A percentile compares a stretch with the other conserved stretches of the same genome.
phyloP scores from a whole-genome alignment of 2,888 invertebrate species.

The Pecten maximus region DNA sequence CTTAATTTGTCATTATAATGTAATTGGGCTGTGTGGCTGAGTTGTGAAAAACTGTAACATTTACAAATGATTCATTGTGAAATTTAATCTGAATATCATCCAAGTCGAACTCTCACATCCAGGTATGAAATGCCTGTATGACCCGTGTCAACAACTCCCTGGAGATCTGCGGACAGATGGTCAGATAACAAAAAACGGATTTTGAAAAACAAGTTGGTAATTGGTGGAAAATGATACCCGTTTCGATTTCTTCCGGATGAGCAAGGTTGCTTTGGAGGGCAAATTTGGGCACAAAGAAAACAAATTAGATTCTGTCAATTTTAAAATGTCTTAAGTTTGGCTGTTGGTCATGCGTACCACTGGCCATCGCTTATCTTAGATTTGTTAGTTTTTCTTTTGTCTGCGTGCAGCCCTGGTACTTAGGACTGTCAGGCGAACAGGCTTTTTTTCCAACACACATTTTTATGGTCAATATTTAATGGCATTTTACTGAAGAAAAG shows the following conservation, averaged over 20 bases:
- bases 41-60: too few relatives aligned
- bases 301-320: slow-evolving; percentile 35
- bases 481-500: neutral
- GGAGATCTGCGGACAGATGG: neutral
- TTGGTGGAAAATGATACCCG: slow-evolving; percentile 35
- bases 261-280: neutral
- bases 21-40: neutral
- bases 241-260: slow-evolving; percentile 33
- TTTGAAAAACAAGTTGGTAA: slow-evolving; percentile 33
- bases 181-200: slow-evolving; percentile 4
- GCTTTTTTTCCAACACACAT: slow-evolving; percentile 6
- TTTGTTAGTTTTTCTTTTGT: slow-evolving; percentile 26
- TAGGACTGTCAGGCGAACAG: neutral
- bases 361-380: neutral
- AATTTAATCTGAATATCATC: neutral
- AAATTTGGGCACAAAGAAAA: slow-evolving; percentile 13
- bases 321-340: slow-evolving; percentile 35
- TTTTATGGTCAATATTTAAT: slow-evolving; percentile 27
- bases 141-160: neutral
- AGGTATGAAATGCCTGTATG: neutral
- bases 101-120: neutral
- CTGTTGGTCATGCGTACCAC: neutral
- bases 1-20: neutral
- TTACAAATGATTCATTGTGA: neutral
- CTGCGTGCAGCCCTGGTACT: neutral